Evolutionary conservation across 2,797 vertebrate species (phyloP), one percentile per base, ranked within the genome.

Genomic region (Capromys pilorides): DNA sequence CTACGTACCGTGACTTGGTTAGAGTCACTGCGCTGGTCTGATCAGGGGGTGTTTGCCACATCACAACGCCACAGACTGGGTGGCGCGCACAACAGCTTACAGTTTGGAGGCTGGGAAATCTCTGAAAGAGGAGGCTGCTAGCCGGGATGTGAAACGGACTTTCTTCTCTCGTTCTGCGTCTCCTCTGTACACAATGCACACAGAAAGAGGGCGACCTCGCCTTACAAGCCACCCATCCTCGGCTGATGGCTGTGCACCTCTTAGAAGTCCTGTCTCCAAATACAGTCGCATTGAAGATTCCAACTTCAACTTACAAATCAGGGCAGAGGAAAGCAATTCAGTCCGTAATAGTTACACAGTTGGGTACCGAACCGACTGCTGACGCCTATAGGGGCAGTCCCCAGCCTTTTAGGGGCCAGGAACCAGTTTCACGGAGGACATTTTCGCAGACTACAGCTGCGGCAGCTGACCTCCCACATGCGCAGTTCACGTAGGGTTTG

Each of bases 181-280:
- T 45, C 49, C 12, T n/a, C 0, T 3, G 26, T 10, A 0, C 3
- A 18, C 41, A 28, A 3, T 86, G 28, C 1, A 0, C 9, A 33
- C 2, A 11, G 26, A 54, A 33, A 54, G 54, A 59, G 5, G 71
- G n/a, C 45, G 84, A 78, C 67, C 24, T 85, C n/a, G n/a, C 49
- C 75, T 77, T 49, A 41, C 75, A 51, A 94, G 75, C 69, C 21
- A 59, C 39, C 73, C 36, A 9, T 61, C 41, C 49, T 6, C 14
- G 3, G 14, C 33, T 67, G 14, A n/a, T 18, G 10, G 39, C 41
- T 1, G 10, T 54, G 57, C 75, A 86, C 8, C 61, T 85, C 45
- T 64, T 87, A 51, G 75, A 85, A 87, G 18, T 18, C 14, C 28
- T 87, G 0, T 51, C 22, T 87, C 81, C 64, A 87, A 94, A 90